phyloP scores from a whole-genome alignment of 1,140 invertebrate genomes.

The Delia radicum region DNA sequence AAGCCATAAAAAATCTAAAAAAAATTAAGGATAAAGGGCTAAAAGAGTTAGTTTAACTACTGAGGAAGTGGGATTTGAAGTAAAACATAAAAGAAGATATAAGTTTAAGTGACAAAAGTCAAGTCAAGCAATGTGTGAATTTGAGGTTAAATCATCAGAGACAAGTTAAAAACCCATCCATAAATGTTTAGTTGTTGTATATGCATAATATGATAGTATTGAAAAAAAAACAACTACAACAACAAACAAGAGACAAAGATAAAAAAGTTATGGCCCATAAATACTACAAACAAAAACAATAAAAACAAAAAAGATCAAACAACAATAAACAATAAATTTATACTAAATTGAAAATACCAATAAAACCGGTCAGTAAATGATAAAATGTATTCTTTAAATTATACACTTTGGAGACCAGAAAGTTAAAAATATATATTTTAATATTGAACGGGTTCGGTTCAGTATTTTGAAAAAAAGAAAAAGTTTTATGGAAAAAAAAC shows the following conservation, averaged over 20 bases:
- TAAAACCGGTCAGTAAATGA: not conserved
- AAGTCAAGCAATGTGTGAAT: conserved; percentile 12
- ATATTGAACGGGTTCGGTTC: too few species aligned
- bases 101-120: not conserved
- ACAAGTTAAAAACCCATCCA: not conserved
- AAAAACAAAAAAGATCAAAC: not conserved
- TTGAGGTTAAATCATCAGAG: conserved; percentile 9
- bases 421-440: not conserved
- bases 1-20: not conserved
- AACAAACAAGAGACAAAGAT: not conserved
- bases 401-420: not conserved
- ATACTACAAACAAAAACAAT: not conserved
- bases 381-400: too few species aligned
- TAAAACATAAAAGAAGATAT: not conserved
- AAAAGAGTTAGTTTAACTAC: not conserved
- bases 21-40: not conserved
- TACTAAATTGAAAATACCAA: not conserved
- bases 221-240: not conserved
- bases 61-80: not conserved
- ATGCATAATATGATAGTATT: too few species aligned
- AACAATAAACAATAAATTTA: not conserved
- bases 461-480: not conserved
- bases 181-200: not conserved
- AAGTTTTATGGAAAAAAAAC: not conserved
- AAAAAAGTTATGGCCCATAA: conserved; percentile 1